Base-by-base conservation (phyloP, 2,113 vertebrate species). In the Solenodon paradoxus region DNA sequence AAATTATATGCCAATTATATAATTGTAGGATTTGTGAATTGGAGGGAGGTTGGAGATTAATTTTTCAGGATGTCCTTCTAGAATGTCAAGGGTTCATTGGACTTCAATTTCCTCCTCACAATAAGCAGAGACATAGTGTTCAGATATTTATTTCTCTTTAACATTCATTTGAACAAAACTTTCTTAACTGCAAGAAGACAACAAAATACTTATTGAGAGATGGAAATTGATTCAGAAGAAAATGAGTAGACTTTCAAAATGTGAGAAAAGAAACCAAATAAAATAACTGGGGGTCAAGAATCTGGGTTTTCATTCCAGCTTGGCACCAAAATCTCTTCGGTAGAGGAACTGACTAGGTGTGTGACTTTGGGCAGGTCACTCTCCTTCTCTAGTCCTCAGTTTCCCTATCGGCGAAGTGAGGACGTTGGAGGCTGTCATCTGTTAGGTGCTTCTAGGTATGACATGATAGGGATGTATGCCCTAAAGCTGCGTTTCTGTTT, bases 1-100 rank as follows among this genome's bases (percentile, higher is more conserved):
- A 89, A 93, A 95, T 88, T 45, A 51, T 61, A 82, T 89, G 66
- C 47, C 53, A 68, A 61, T 88, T 89, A 82, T 38, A n/a, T 95
- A 86, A 93, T 47, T 93, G 81, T 71, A 19, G 12, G 7, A 91
- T 78, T 88, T 91, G 40, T 59, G 66, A 91, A 49, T 72, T 82
- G 59, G 24, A 92, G 42, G 24, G 30, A 38, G 16, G 9, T 26
- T 92, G 38, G n/a, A 61, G 74, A 45, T 20, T 19, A 81, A 35
- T 66, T 69, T 92, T 96, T 71, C 79, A 69, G 32, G 51, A 75
- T 68, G n/a, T 3, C 45, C 51, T 93, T 89, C 49, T 40, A 86
- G 28, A 95, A 74, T 78, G 20, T 85, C 66, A 94, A 78, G 22
- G 9, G 53, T 78, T 88, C 47, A 32, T 68, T 85, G 47, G 59